Evolutionary conservation across 2,888 invertebrate species (phyloP), one percentile per base, ranked within the genome.

Genomic region (Tachina grossa): DNA sequence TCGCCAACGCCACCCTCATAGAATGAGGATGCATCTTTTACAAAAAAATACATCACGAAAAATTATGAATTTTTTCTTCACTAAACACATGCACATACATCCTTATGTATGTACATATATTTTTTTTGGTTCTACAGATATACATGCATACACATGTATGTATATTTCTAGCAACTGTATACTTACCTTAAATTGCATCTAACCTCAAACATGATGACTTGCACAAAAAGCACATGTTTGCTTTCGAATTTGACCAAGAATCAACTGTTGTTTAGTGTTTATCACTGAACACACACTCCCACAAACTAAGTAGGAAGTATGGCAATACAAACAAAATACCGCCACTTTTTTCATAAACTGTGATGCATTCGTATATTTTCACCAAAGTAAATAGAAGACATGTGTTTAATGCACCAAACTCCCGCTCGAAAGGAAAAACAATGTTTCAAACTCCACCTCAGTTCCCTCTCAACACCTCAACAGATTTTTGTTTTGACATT

Each of bases 401-500:
- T 82, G 82, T 82, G 82, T 66, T 76, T 72, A 45, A 10, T 53
- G 59, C 51, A 68, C 47, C 43, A 66, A 85, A 76, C 76, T 85
- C 85, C 79, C 85, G 85, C 85, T 85, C 76, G 76, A 76, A 79
- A 85, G 76, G 76, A 72, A 83, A 57, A 82, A 65, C 22, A 45
- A 59, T 9, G 59, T 78, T 83, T 76, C 65, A 47, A 1, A 8
- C 31, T 74, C 80, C 85, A 85, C 85, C 85, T 22, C 83, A 82
- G 47, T 72, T 63, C 79, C 11, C 51, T 57, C 61, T 72, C 71
- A 72, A 72, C 53, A 65, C 66, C 71, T 68, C 80, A 82, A 83
- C 78, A 83, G 79, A 79, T 79, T 85, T 78, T 53, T 85, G 68
- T 76, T 79, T 76, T 85, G 85, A 85, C 85, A 85, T 41, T 53